Evolutionary conservation across 2,797 vertebrate genomes (phyloP).

Genomic region (Hemibagrus guttatus): DNA sequence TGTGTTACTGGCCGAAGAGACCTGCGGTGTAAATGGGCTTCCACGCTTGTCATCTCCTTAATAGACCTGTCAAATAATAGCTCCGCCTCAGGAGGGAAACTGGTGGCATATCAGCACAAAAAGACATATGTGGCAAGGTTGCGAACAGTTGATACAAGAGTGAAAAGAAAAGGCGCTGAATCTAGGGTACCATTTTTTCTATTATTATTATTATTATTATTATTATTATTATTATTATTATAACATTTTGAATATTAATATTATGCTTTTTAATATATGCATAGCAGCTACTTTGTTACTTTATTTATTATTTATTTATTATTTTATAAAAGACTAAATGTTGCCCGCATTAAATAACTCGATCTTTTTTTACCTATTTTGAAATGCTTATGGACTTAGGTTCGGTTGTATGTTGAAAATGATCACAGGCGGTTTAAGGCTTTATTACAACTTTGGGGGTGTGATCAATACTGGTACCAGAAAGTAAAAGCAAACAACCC

Average conservation of each 20-base stretch:
- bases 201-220: conserved; percentile 15
- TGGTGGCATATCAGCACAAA: conserved; percentile 53
- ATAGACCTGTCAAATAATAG: conserved; percentile 60
- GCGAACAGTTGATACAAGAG: conserved; percentile 16
- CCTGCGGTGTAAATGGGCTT: conserved; percentile 57
- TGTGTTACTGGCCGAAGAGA: conserved; percentile 56
- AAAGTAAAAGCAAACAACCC: conserved; percentile 22
- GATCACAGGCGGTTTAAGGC: background rate
- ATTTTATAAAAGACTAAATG: background rate
- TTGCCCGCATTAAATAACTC: background rate
- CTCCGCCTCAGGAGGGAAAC: conserved; percentile 55
- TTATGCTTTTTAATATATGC: background rate
- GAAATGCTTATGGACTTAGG: background rate
- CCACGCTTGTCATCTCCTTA: conserved; percentile 59
- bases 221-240: conserved; percentile 10
- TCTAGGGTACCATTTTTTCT: background rate
- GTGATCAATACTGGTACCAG: conserved; percentile 24
- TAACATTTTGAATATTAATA: background rate
- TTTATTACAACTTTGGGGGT: conserved; percentile 1
- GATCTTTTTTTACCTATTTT: background rate
- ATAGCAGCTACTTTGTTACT: background rate
- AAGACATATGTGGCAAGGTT: conserved; percentile 46
- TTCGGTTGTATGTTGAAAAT: background rate
- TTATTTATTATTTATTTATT: background rate
- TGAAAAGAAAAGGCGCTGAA: background rate